Conservation (phyloP, 2,888 invertebrate species). For the Brachypalpus laphriformis region DNA sequence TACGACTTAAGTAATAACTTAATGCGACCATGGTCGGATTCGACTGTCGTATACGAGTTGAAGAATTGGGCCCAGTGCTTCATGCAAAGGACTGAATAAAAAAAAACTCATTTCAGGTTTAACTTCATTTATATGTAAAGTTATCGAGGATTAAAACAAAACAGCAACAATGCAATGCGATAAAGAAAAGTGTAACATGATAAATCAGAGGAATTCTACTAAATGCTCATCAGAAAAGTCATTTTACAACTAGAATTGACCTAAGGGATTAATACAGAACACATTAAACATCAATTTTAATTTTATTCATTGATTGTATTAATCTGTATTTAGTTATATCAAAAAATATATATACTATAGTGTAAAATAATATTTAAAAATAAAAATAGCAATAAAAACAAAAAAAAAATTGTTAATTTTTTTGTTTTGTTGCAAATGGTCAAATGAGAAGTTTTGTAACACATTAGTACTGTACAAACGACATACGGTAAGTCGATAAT, state of each 20-base stretch:
- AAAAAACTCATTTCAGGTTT: constrained; percentile 83
- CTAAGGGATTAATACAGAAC: constrained; percentile 45
- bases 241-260: constrained; percentile 61
- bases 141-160: neutral
- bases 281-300: constrained; percentile 45
- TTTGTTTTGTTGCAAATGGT: no score
- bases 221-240: constrained; percentile 49
- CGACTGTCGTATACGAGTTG: no score
- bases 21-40: no score
- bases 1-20: no score
- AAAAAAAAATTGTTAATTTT: no score
- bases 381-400: constrained; percentile 44
- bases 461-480: no score
- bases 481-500: no score
- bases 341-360: constrained; percentile 60
- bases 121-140: constrained; percentile 88
- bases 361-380: constrained; percentile 53
- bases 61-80: no score
- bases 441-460: no score
- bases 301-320: constrained; percentile 54
- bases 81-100: neutral
- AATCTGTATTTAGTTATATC: constrained; percentile 65
- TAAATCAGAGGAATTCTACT: constrained; percentile 38
- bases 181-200: neutral
- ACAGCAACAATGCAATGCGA: neutral